A percentile compares a stretch with the other conserved stretches of the same genome.
Evolutionary conservation across 2,113 vertebrate genomes (phyloP).

Genomic region (Menidia beryllina): DNA sequence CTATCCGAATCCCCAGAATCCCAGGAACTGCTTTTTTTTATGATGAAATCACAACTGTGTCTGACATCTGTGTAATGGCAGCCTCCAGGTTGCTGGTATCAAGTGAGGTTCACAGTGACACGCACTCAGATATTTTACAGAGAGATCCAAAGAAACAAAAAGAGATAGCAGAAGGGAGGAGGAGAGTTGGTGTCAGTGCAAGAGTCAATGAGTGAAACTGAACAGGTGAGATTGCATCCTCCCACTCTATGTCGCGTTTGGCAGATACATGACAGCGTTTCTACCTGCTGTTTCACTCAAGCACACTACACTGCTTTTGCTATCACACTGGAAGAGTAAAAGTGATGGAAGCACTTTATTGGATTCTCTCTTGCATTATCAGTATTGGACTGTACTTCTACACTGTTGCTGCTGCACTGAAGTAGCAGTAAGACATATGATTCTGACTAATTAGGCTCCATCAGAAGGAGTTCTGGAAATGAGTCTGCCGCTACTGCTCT

Average conservation of each 20-base stretch:
- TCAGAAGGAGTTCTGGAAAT: neutral
- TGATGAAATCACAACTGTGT: conserved; percentile 73
- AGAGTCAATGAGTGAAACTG: conserved; percentile 35
- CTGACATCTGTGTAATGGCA: conserved; percentile 77
- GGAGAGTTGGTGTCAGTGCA: conserved; percentile 6
- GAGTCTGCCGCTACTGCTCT: neutral
- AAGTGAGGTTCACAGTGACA: conserved; percentile 44
- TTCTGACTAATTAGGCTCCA: neutral
- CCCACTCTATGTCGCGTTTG: conserved; percentile 63
- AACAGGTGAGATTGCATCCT: conserved; percentile 41
- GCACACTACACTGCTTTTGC: conserved; percentile 31
- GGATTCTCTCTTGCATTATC: conserved; percentile 25
- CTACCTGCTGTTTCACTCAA: conserved; percentile 46
- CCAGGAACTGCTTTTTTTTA: conserved; percentile 66
- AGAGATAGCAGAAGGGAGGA: neutral
- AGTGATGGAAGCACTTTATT: conserved; percentile 34
- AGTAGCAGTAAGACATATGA: conserved; percentile 31
- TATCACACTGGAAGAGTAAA: conserved; percentile 31
- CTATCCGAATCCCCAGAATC: conserved; percentile 52
- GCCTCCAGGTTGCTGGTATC: conserved; percentile 58
- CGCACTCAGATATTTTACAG: conserved; percentile 61
- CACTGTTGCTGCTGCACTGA: conserved; percentile 20
- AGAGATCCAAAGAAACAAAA: conserved; percentile 35
- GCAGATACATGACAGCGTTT: conserved; percentile 65
- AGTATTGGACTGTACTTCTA: conserved; percentile 24